Evolutionary conservation across 2,797 vertebrate species (phyloP).

Genomic region (Acanthiza pusilla): DNA sequence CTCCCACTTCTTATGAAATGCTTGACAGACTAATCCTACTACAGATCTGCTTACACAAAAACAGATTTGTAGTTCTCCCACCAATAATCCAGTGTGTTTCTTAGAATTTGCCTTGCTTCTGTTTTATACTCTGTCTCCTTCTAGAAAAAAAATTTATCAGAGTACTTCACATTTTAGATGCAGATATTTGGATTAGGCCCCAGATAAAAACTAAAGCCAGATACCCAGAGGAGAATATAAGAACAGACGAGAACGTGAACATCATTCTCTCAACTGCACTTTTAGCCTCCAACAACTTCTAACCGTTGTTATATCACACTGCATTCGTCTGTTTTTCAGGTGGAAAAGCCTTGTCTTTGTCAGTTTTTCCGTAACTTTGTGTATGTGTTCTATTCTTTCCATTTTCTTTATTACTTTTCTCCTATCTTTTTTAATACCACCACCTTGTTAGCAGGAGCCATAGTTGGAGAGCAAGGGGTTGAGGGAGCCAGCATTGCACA

Average conservation of each 20-base stretch:
- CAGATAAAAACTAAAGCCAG: neutral
- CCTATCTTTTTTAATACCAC: neutral
- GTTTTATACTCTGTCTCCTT: neutral
- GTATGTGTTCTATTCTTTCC: neutral
- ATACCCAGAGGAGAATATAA: neutral
- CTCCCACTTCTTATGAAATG: neutral
- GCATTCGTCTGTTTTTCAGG: neutral
- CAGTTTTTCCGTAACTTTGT: neutral
- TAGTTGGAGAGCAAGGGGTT: neutral
- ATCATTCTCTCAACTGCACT: neutral
- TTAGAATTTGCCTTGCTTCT: neutral
- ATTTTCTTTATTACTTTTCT: neutral
- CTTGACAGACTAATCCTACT: neutral
- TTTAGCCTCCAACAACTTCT: neutral
- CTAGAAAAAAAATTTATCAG: neutral
- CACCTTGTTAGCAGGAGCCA: neutral
- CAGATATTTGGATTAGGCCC: neutral
- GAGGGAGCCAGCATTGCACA: neutral
- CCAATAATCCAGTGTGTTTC: neutral
- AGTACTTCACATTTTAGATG: neutral
- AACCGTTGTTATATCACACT: neutral
- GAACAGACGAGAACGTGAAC: neutral
- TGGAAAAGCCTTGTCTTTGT: neutral
- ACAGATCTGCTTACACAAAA: neutral
- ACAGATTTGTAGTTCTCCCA: neutral